These are phyloP conservation scores for Xanthia togata DNA, from an alignment of 2,888 invertebrate species.

Conservation along the genomic window DNA sequence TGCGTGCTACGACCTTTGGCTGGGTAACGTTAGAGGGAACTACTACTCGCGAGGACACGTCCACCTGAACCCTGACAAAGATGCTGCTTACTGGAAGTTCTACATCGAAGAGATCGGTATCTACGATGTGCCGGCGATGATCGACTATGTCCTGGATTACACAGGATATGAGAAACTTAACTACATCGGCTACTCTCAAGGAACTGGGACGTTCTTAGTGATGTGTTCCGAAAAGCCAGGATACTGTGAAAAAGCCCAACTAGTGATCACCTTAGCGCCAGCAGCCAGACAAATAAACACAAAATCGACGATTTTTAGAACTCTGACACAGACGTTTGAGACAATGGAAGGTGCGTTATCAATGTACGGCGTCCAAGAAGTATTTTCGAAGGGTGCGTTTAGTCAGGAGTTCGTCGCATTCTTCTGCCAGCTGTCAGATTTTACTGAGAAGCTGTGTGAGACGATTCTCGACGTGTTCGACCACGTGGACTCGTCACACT, in stretches of 20 bases:
- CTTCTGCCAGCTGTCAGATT: slow-evolving; percentile 73
- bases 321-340: slow-evolving; percentile 57
- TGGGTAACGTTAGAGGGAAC: slow-evolving; percentile 78
- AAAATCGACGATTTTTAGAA: slow-evolving; percentile 85
- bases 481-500: slow-evolving; percentile 69
- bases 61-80: slow-evolving; percentile 75
- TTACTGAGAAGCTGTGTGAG: slow-evolving; percentile 72
- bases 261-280: slow-evolving; percentile 92
- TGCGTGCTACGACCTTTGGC: slow-evolving; percentile 70
- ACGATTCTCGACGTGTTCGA: slow-evolving; percentile 70
- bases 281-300: slow-evolving; percentile 88
- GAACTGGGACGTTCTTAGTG: slow-evolving; percentile 84
- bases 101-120: slow-evolving; percentile 87
- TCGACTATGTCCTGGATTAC: slow-evolving; percentile 77
- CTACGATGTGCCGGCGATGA: slow-evolving; percentile 93
- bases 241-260: slow-evolving; percentile 91
- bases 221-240: slow-evolving; percentile 92
- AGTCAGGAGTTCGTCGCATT: slow-evolving; percentile 76
- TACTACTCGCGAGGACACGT: slow-evolving; percentile 89
- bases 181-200: slow-evolving; percentile 65
- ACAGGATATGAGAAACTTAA: slow-evolving; percentile 76
- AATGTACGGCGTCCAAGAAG: slow-evolving; percentile 72
- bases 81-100: slow-evolving; percentile 72
- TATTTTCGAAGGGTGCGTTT: slow-evolving; percentile 75
- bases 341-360: slow-evolving; percentile 67